These are phyloP conservation scores for Cantharis rufa DNA, from an alignment of 2,888 invertebrate species.

Conservation along the genomic window DNA sequence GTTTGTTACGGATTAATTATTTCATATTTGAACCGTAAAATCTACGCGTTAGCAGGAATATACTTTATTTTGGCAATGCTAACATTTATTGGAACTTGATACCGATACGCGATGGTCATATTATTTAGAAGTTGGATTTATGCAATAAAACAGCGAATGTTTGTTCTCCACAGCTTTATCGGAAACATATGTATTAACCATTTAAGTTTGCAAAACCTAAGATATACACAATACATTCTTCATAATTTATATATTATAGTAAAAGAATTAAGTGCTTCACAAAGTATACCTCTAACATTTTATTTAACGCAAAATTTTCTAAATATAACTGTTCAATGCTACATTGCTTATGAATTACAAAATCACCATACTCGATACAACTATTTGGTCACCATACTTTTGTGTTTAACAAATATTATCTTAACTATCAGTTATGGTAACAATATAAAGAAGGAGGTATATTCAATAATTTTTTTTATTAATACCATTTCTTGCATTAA, in stretches of 20 bases:
- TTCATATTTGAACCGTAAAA: neutral
- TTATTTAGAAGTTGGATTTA: neutral
- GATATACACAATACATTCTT: neutral
- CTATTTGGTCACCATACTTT: neutral
- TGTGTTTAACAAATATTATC: neutral
- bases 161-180: neutral
- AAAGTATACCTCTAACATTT: neutral
- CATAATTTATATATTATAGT: neutral
- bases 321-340: neutral
- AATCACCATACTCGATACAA: accelerated
- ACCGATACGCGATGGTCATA: neutral
- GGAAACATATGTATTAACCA: neutral
- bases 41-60: neutral
- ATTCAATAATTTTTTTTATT: neutral
- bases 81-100: neutral
- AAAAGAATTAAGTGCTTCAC: neutral
- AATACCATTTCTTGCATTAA: neutral
- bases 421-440: neutral
- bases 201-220: neutral
- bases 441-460: neutral
- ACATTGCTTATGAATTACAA: neutral
- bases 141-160: neutral
- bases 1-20: neutral
- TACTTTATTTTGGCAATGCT: neutral
- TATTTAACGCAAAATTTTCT: neutral